Percentiles rank a stretch among this genome's conserved stretches.
Evolutionary conservation across 2,888 invertebrate genomes (phyloP).

Genomic region (Rotaria macrura): DNA sequence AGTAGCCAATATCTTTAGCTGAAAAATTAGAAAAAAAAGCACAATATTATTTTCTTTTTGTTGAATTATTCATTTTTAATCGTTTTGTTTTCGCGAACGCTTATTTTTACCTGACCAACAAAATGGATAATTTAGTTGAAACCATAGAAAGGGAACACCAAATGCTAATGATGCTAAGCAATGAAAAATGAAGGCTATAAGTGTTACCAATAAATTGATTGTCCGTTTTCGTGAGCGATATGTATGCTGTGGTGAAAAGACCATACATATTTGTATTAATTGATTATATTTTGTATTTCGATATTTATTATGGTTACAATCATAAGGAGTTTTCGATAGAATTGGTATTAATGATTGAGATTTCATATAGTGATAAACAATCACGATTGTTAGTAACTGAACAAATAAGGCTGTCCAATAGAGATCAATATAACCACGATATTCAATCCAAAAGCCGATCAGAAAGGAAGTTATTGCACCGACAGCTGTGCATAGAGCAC

Average conservation of each 20-base stretch:
- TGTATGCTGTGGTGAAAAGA: background rate
- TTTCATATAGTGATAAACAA: conserved; percentile 4
- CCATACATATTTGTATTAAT: background rate
- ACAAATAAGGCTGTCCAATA: conserved; percentile 9
- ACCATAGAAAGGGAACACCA: conserved; percentile 4
- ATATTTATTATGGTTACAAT: background rate
- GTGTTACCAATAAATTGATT: background rate
- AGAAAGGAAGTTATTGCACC: background rate
- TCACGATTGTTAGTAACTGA: background rate
- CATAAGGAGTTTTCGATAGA: background rate
- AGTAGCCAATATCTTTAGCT: background rate
- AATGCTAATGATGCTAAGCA: background rate
- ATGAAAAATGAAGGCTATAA: background rate
- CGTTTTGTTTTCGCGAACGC: too few relatives aligned
- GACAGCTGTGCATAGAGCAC: background rate
- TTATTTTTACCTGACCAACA: background rate
- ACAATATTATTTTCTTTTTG: too few relatives aligned
- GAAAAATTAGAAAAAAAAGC: background rate
- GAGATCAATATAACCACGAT: background rate
- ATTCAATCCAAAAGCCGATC: background rate
- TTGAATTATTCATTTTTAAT: too few relatives aligned
- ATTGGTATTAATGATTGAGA: background rate
- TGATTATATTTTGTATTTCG: background rate
- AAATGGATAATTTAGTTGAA: conserved; percentile 17
- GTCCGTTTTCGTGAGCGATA: background rate